phyloP scores from a whole-genome alignment of 2,113 vertebrate species.

The Corvus hawaiiensis region DNA sequence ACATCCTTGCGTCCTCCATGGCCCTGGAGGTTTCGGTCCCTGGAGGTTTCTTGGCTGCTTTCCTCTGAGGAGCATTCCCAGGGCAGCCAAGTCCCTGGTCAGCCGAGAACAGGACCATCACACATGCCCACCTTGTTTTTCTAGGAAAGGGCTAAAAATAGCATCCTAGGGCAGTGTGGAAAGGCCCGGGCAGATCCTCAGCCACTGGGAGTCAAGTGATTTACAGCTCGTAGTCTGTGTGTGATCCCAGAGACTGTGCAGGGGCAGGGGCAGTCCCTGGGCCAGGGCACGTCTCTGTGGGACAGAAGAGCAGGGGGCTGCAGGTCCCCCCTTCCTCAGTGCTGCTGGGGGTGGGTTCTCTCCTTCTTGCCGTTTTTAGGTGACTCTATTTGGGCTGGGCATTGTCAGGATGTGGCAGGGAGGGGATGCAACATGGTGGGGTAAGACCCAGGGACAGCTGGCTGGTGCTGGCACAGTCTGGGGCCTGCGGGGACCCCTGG shows the following conservation, averaged over 20 bases:
- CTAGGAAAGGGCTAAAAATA: conserved; percentile 11
- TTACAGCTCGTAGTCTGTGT: background rate
- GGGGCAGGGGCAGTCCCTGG: background rate
- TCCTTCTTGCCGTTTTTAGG: background rate
- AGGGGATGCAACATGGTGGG: rapidly evolving
- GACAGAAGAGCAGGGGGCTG: background rate
- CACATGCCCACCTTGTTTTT: background rate
- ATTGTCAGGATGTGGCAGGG: background rate
- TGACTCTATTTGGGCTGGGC: background rate
- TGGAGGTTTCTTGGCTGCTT: background rate
- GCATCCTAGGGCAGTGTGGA: background rate
- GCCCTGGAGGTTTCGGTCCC: background rate
- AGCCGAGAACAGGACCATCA: background rate
- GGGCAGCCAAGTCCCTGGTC: background rate
- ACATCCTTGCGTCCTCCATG: background rate
- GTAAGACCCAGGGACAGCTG: background rate
- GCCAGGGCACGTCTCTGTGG: background rate
- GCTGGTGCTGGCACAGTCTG: background rate
- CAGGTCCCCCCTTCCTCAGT: background rate
- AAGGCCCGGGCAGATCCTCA: background rate
- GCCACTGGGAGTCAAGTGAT: background rate
- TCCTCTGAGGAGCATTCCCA: background rate
- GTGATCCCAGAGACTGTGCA: background rate
- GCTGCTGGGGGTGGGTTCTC: rapidly evolving
- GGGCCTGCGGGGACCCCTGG: rapidly evolving